Base-by-base conservation (phyloP, 2,888 invertebrate species). In the Acholoe squamosa region DNA sequence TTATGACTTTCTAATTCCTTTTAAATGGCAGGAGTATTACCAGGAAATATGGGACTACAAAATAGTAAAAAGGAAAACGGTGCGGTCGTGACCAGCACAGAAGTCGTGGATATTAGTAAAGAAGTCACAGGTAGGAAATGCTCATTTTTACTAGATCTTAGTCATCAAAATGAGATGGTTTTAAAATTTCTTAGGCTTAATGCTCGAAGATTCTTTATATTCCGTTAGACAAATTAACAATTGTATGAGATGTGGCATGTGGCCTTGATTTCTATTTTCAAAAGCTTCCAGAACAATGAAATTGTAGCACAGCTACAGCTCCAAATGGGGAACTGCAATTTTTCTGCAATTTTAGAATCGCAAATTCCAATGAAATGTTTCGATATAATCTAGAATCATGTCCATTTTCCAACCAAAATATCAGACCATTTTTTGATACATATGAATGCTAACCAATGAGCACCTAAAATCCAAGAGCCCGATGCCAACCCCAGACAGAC, bases 101-200 rank as follows among this genome's bases (percentile, higher is more conserved):
- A 71, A 14, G 71, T 71, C n/a, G 71, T 28, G 71, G 71, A 71
- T 71, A 71, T 71, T 25, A 71, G 71, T 28, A 22, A 71, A 28
- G 31, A 71, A 28, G 71, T 71, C 14, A n/a, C 71, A 71, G 25
- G 71, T 71, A 71, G 28, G 7, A 28, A 14, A 71, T 71, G n/a
- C n/a, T 28, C 25, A 71, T 71, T 71, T 71, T 25, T 71, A 71
- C 25, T 67, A 7, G 19, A 12, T 67, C 14, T 67, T 7, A 16
- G n/a, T 28, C 14, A n/a, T 14, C 0, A 71, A n/a, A 5, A 1
- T 5, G 28, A 5, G 19, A 14, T 0, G 14, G 7, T 71, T 25
- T 71, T 0, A 25, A 28, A 71, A 28, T 71, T 71, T 22, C 14
- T 12, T 7, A 3, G 61, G 61, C 61, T 43, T 43, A 43, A 7